phyloP scores from a whole-genome alignment of 1,140 invertebrate genomes.

The Drosophila pectinifera region DNA sequence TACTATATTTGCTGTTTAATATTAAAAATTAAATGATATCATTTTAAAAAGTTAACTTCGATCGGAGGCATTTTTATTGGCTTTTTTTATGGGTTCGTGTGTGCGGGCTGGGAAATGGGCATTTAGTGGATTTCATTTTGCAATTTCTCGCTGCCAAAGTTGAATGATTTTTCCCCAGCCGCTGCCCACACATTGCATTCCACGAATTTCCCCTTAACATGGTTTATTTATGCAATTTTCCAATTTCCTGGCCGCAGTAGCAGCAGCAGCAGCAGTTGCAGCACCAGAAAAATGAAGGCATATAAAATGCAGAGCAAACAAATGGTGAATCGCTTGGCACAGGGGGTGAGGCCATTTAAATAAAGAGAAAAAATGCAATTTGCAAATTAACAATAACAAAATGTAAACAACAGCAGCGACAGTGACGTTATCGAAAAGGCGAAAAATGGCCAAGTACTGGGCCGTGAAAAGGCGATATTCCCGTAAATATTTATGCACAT shows the following conservation, averaged over 20 bases:
- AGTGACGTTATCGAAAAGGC: slow-evolving; percentile 29
- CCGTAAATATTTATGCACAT: slow-evolving; percentile 46
- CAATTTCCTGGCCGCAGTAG: slow-evolving; percentile 33
- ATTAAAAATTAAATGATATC: background rate
- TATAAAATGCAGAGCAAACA: slow-evolving; percentile 6
- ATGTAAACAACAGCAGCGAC: slow-evolving; percentile 49
- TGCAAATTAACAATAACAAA: slow-evolving; percentile 73
- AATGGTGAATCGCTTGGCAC: too few relatives aligned
- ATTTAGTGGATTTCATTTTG: slow-evolving; percentile 43
- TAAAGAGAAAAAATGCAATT: slow-evolving; percentile 69
- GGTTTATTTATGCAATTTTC: slow-evolving; percentile 59
- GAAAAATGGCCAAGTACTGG: slow-evolving; percentile 1
- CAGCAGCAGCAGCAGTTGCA: background rate
- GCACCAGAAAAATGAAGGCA: slow-evolving; percentile 18
- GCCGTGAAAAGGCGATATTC: slow-evolving; percentile 21
- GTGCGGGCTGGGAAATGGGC: slow-evolving; percentile 19
- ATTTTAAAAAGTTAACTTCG: slow-evolving; percentile 11
- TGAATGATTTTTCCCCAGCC: slow-evolving; percentile 35
- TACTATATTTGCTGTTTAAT: background rate
- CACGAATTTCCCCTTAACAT: background rate
- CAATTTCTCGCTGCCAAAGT: slow-evolving; percentile 22
- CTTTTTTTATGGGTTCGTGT: slow-evolving; percentile 2
- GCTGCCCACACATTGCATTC: slow-evolving; percentile 3
- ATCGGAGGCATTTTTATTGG: slow-evolving; percentile 1
- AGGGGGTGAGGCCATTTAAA: slow-evolving; percentile 21